These are phyloP conservation scores for Andrena dorsata DNA, from an alignment of 2,888 invertebrate species.

Conservation along the genomic window DNA sequence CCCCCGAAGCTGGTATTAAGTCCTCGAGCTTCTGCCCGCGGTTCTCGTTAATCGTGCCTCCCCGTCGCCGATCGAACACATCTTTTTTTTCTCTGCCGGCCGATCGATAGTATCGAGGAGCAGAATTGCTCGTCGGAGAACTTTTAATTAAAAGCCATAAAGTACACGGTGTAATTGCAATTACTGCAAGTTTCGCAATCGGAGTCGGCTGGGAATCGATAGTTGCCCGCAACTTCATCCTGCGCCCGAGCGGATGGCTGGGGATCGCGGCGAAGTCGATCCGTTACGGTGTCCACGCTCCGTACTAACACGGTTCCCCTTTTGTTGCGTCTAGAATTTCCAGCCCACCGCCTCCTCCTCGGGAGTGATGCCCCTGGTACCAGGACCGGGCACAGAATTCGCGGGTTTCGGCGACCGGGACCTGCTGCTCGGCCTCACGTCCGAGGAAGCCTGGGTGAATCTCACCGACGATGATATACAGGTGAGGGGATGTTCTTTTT, in stretches of 20 bases:
- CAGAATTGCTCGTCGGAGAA: slow-evolving; percentile 44
- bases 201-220: slow-evolving; percentile 42
- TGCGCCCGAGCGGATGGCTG: slow-evolving; percentile 34
- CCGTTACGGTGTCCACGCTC: not conserved
- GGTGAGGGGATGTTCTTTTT: slow-evolving; percentile 63
- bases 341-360: slow-evolving; percentile 86
- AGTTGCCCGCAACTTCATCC: slow-evolving; percentile 34
- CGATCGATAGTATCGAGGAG: slow-evolving; percentile 34
- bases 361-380: slow-evolving; percentile 88
- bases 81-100: slow-evolving; percentile 6
- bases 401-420: slow-evolving; percentile 94
- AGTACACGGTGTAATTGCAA: slow-evolving; percentile 49
- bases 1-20: slow-evolving; percentile 54
- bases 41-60: slow-evolving; percentile 32
- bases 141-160: slow-evolving; percentile 59
- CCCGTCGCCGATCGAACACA: not conserved
- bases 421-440: slow-evolving; percentile 93
- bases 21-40: slow-evolving; percentile 10
- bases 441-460: slow-evolving; percentile 87
- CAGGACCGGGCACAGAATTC: slow-evolving; percentile 92
- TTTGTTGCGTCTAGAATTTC: slow-evolving; percentile 84
- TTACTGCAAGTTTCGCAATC: slow-evolving; percentile 42
- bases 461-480: slow-evolving; percentile 84
- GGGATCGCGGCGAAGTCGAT: slow-evolving; percentile 16
- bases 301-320: not conserved